Percentiles rank a stretch among this genome's conserved stretches.
These are phyloP conservation scores for Nephrotoma guestfalica DNA, from an alignment of 2,888 invertebrate species.

Conservation along the genomic window DNA sequence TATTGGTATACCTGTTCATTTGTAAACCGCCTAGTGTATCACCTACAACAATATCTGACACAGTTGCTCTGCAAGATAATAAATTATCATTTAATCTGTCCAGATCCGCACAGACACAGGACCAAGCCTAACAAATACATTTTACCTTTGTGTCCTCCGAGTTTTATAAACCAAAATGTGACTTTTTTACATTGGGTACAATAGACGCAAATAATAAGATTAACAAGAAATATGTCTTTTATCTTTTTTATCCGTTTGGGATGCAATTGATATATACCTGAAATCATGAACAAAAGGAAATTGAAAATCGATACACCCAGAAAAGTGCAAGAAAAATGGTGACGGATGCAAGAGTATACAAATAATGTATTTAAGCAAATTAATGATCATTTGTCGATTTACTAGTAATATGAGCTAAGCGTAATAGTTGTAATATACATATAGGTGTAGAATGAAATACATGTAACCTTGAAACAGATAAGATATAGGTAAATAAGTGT, in stretches of 20 bases:
- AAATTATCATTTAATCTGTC: not conserved
- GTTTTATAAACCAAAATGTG: not conserved
- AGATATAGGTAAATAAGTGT: not conserved
- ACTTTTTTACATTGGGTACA: not conserved
- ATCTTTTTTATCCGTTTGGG: not conserved
- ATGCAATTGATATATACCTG: not conserved
- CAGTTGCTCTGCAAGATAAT: not conserved
- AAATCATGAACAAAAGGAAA: not conserved
- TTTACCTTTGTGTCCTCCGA: not conserved
- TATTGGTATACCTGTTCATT: not conserved
- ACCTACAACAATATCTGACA: not conserved
- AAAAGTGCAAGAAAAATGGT: not conserved
- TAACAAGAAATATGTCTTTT: not conserved
- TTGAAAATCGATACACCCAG: not conserved
- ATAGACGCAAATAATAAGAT: not conserved
- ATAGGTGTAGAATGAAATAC: not conserved
- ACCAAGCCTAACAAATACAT: not conserved
- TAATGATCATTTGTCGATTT: not conserved
- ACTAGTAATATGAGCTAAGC: not conserved
- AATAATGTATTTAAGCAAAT: not conserved
- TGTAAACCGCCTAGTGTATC: not conserved
- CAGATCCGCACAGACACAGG: not conserved
- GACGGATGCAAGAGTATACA: not conserved
- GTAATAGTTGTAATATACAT: not conserved
- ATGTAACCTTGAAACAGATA: not conserved